Base-by-base conservation (phyloP, 2,888 invertebrate species). In the Ectemnius cavifrons region DNA sequence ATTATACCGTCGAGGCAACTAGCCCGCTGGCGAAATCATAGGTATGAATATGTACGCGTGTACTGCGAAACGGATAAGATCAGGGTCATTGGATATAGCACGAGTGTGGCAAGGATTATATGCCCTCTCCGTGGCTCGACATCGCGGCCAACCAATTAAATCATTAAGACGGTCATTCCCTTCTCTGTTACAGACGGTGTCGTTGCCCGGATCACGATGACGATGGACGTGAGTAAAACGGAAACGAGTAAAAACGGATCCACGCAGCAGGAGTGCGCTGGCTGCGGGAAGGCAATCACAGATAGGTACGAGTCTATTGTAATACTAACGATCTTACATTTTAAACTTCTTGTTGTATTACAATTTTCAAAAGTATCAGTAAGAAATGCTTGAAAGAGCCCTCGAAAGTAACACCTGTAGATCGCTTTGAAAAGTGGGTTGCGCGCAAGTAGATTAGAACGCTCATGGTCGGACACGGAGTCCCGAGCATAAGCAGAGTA, bases 231-330 rank as follows among this genome's bases (percentile, higher is more conserved):
- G 90, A 94, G 95, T 90, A 96, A 96, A 93, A 94, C 95, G 89
- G 94, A 94, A 91, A 92, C 93, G 91, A 87, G 89, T 85, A 90
- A 91, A 89, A 91, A 91, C 88, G 91, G 92, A 78, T 91, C 91
- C 72, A 91, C 91, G 70, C 93, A 93, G 67, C 94, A 97, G 92
- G 96, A 97, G 85, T 98, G 98, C 91, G 97, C 97, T 65, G 98
- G 98, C 46, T 99, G 98, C 92, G 96, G 96, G 89, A 98, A 98
- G 92, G 95, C 95, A 88, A 99, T 99, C 89, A 96, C 96, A 49
- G 98, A 98, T 91, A 94, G 92, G 92, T 92, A 84, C 87, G 81
- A 27, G 2, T 13, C n/a, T 6, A 6, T 6, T 11, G 8, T 11
- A 11, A 37, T 37, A 6, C 37, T 0, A 37, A 37, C 37, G 8